Percentiles rank a stretch among this genome's conserved stretches.
Conservation (phyloP, 2,113 vertebrate species). For the Axis porcinus region DNA sequence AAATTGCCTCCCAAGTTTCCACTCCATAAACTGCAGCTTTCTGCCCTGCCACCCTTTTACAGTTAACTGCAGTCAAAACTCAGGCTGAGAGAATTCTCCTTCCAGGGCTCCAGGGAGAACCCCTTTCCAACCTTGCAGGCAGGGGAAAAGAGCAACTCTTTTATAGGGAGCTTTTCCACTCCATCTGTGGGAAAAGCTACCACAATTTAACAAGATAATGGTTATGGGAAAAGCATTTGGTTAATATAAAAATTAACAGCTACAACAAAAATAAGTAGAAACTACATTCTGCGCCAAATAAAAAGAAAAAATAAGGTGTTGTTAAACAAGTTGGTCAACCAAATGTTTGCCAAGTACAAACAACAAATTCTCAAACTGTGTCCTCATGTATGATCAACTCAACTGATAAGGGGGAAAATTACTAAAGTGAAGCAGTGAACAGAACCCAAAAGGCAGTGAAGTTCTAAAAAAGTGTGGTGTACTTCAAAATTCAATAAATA, state of each 20-base stretch:
- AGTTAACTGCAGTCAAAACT: not conserved
- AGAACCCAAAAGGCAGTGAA: not conserved
- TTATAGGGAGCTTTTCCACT: not conserved
- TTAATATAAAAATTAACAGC: not conserved
- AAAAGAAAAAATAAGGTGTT: not conserved
- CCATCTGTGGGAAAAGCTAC: not conserved
- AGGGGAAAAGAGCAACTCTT: not conserved
- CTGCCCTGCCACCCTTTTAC: not conserved
- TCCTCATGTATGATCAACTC: conserved; percentile 15
- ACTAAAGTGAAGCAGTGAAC: not conserved
- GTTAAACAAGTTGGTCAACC: conserved; percentile 29
- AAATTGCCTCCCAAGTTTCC: conserved; percentile 10
- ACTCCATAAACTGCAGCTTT: conserved; percentile 4
- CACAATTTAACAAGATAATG: not conserved
- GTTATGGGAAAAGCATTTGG: not conserved
- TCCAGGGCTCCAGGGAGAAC: not conserved
- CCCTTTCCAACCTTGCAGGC: not conserved
- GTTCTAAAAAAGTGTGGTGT: not conserved
- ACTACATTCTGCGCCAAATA: not conserved
- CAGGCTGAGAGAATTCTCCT: not conserved
- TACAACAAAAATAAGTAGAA: conserved; percentile 1
- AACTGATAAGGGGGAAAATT: conserved; percentile 7
- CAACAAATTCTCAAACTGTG: conserved; percentile 29
- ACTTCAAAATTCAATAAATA: not conserved
- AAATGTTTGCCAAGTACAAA: conserved; percentile 36